phyloP scores from a whole-genome alignment of 2,888 invertebrate species.

The Seira ritae region DNA sequence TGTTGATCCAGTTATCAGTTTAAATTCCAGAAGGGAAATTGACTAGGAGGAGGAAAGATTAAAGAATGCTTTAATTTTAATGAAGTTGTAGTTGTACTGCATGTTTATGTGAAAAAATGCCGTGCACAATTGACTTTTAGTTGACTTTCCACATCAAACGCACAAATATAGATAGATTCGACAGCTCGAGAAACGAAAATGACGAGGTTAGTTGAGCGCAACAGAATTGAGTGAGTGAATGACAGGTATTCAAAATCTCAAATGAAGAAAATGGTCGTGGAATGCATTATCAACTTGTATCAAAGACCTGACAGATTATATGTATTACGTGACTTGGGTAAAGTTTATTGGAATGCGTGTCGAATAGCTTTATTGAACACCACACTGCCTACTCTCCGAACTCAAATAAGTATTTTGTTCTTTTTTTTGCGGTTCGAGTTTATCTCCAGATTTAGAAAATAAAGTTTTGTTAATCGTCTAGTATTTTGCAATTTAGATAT shows the following conservation, averaged over 20 bases:
- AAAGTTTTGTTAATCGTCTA: slow-evolving; percentile 7
- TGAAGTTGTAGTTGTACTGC: too few relatives aligned
- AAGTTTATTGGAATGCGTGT: background rate
- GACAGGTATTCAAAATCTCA: background rate
- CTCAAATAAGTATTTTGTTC: background rate
- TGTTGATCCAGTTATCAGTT: too few relatives aligned
- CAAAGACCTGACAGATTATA: background rate
- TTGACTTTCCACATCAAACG: too few relatives aligned
- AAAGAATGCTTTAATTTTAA: too few relatives aligned
- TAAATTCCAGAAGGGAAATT: too few relatives aligned
- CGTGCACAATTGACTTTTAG: too few relatives aligned
- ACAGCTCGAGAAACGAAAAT: too few relatives aligned
- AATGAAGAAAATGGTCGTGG: background rate
- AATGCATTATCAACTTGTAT: slow-evolving; percentile 3
- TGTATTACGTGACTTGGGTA: slow-evolving; percentile 2
- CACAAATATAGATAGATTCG: too few relatives aligned
- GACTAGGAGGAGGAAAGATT: too few relatives aligned
- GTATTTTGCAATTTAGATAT: background rate
- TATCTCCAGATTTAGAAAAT: slow-evolving; percentile 11
- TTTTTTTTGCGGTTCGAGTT: background rate
- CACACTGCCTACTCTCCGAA: too few relatives aligned
- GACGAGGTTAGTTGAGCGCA: background rate
- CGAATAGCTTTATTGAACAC: background rate
- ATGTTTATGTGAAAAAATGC: too few relatives aligned
- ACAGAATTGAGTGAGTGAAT: background rate